Percentiles rank a stretch among this genome's conserved stretches.
Conservation (phyloP, 2,888 invertebrate genomes). For the Tricholauxania praeusta region DNA sequence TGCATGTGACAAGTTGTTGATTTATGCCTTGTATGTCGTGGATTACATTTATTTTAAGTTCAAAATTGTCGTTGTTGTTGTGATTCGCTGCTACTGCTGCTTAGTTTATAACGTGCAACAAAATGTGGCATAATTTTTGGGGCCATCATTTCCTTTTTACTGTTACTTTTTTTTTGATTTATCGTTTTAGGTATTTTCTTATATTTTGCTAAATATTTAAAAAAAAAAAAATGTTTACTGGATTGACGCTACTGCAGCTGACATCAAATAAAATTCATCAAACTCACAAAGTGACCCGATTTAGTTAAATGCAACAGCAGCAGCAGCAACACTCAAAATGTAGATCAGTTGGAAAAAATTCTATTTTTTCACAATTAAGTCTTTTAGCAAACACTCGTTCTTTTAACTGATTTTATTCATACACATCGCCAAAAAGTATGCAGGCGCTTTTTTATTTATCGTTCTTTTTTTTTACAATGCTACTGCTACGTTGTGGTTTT, state of each 20-base stretch:
- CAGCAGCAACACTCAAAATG: not conserved
- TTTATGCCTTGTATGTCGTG: slow-evolving; percentile 8
- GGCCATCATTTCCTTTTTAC: too few relatives aligned
- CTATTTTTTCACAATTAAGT: slow-evolving; percentile 15
- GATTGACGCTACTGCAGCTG: slow-evolving; percentile 1
- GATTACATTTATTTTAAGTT: too few relatives aligned
- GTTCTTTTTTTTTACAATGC: slow-evolving; percentile 3
- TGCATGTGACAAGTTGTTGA: slow-evolving; percentile 8
- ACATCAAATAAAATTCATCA: slow-evolving; percentile 5
- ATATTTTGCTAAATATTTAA: too few relatives aligned
- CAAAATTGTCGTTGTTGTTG: too few relatives aligned
- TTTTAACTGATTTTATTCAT: not conserved
- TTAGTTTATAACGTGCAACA: slow-evolving; percentile 3
- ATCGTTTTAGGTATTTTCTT: too few relatives aligned
- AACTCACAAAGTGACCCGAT: slow-evolving; percentile 15
- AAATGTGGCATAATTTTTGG: not conserved
- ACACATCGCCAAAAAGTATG: slow-evolving; percentile 12
- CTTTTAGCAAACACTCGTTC: slow-evolving; percentile 1
- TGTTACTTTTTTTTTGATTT: too few relatives aligned
- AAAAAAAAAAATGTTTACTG: not conserved
- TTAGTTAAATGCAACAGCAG: not conserved
- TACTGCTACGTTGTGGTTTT: slow-evolving; percentile 21
- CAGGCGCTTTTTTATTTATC: not conserved
- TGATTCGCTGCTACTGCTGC: not conserved
- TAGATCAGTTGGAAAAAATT: not conserved